Evolutionary conservation across 1,140 invertebrate species (phyloP), one percentile per base, ranked within the genome.

Genomic region (Lasaia peninsularis): DNA sequence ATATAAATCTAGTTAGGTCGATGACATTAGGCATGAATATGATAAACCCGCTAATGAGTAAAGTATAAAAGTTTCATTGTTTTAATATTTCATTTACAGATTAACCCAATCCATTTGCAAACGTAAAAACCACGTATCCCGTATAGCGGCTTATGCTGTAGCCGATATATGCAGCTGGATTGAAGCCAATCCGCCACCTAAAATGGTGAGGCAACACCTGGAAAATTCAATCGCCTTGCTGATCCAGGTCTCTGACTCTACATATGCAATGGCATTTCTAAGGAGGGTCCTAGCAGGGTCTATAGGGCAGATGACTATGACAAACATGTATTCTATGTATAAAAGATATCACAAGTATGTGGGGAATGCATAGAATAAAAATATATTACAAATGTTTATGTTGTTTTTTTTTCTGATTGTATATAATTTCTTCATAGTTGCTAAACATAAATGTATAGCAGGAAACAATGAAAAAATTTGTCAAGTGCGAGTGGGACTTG

Each of bases 301-400:
- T 0, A 44, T 75, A 0, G 80, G 81, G 0, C 80, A 85, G 54
- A 76, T 73, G 61, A 81, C 84, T 0, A 65, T 87, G 63, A 76
- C 70, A 4, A 83, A 86, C 37, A 69, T 84, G 69, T 83, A 83
- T 53, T 73, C 78, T 10, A 71, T 77, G 71, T 88, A 86, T 63
- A 88, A 86, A 56, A 70, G 78, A 51, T 86, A 86, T 44, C 76
- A 88, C 80, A 88, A 88, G 58, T 88, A 88, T 71, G 73, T 77
- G 51, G 86, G 83, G 4, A 88, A 84, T 63, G 68, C 86, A 40
- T 88, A 70, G 67, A 63, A 54, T 60, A 61, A 35, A 59, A 31
- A 52, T 55, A 51, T 54, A 40, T 34, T 56, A 37, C 32, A 20
- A 32, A 11, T n/a, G n/a, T 5, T 4, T 14, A 8, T 48, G 10